A percentile compares a stretch with the other conserved stretches of the same genome.
These are phyloP conservation scores for Diorhabda elongata DNA, from an alignment of 1,140 invertebrate genomes.

Conservation along the genomic window DNA sequence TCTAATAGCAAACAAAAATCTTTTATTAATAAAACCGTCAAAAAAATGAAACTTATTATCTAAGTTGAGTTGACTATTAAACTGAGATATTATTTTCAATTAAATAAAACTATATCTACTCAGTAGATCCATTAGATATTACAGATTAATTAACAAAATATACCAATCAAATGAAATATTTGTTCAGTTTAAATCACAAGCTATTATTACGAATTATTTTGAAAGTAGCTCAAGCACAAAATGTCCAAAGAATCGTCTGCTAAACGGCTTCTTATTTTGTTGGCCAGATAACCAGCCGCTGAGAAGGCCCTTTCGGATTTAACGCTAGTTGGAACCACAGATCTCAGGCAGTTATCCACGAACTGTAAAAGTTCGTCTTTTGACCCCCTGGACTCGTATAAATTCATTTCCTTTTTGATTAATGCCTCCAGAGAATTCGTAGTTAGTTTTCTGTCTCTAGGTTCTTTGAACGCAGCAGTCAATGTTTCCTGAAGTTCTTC, in stretches of 20 bases:
- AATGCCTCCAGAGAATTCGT: background rate
- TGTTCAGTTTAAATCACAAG: too few relatives aligned
- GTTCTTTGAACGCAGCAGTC: background rate
- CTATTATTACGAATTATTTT: background rate
- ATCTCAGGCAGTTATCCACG: conserved; percentile 5
- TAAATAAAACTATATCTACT: too few relatives aligned
- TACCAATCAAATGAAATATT: too few relatives aligned
- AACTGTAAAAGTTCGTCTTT: background rate
- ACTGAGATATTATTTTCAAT: too few relatives aligned
- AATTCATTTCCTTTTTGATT: background rate
- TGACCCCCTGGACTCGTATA: background rate
- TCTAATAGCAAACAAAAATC: too few relatives aligned
- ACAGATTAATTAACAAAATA: too few relatives aligned
- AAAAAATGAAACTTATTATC: too few relatives aligned
- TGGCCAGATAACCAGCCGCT: background rate
- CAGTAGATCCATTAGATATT: too few relatives aligned
- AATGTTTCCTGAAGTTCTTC: background rate
- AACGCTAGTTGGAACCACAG: conserved; percentile 12
- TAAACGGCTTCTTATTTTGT: background rate
- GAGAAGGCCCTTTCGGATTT: conserved; percentile 4
- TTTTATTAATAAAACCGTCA: too few relatives aligned
- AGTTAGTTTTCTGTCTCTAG: conserved; percentile 7
- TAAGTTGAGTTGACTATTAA: too few relatives aligned
- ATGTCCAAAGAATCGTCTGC: conserved; percentile 1
- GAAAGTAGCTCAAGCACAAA: background rate